Conservation (phyloP, 1,140 invertebrate genomes). For the Drosophila nigromelanica region DNA sequence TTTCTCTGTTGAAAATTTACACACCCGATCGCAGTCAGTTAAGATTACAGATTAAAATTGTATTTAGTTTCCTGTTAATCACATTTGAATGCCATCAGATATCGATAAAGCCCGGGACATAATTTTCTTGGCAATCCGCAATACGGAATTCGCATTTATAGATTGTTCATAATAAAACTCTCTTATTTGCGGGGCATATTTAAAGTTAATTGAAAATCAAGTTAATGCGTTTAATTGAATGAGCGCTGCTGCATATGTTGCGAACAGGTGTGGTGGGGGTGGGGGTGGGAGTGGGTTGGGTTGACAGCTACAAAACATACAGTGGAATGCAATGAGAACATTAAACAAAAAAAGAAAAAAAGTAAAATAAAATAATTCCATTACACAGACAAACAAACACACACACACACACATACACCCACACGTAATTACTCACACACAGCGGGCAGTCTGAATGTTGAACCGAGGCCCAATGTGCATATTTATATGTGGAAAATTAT, state of each 20-base stretch:
- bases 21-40: not conserved
- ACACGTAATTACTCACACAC: constrained; percentile 59
- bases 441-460: constrained; percentile 38
- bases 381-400: constrained; percentile 20
- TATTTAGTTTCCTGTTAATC: constrained; percentile 6
- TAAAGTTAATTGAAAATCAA: constrained; percentile 82
- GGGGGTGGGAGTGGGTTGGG: not conserved
- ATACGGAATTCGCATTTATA: constrained; percentile 19
- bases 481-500: constrained; percentile 80
- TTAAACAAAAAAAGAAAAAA: constrained; percentile 52
- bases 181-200: constrained; percentile 57
- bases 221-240: constrained; percentile 81
- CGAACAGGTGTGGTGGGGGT: not conserved
- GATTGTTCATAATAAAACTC: constrained; percentile 55
- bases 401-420: constrained; percentile 37
- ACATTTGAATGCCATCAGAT: constrained; percentile 9
- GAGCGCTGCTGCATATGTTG: constrained; percentile 58
- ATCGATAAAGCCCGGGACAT: constrained; percentile 4
- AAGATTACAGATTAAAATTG: not conserved
- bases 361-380: constrained; percentile 44
- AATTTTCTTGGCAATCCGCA: constrained; percentile 17
- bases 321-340: constrained; percentile 77
- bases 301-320: constrained; percentile 64
- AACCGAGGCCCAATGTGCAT: constrained; percentile 61
- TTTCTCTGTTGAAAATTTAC: not conserved